Base-by-base conservation (phyloP, 1,140 invertebrate genomes). In the Penaeus vannamei region DNA sequence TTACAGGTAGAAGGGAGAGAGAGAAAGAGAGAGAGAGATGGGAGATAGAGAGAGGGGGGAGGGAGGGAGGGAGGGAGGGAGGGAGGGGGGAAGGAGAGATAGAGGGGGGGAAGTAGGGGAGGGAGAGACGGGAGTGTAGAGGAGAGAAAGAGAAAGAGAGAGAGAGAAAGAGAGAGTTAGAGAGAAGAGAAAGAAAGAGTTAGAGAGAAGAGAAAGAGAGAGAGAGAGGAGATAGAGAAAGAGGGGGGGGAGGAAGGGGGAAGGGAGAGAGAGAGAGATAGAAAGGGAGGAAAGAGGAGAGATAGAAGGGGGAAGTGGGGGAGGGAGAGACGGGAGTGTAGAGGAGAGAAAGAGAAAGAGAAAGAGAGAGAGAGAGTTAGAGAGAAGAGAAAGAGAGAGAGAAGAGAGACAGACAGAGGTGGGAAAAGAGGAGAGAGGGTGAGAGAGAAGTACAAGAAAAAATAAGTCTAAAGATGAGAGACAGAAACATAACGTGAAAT, bases 121-220 rank as follows among this genome's bases (percentile, higher is more conserved):
- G n/a, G 23, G n/a, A 23, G 60, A 53, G n/a, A 23, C 60, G 53
- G 60, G 53, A 82, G 53, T 14, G 53, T n/a, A 53, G n/a, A 23
- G n/a, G 53, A 61, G 80, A 82, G 80, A 82, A 53, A 61, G 80
- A 61, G 53, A 82, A 53, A 61, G 80, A 82, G 80, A 61, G 53
- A 82, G 53, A 61, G 53, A 82, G 80, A 22, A n/a, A 32, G 60
- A 64, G 76, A 79, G 32, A 79, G 23, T 7, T 4, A 79, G 23
- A 29, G 76, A 79, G 32, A 29, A 3, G 10, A 7, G n/a, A 29
- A 36, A 29, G 19, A 2, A 36, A 20, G 2, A 19, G 19, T 1
- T 7, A 5, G 5, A 20, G n/a, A 29, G 20, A n/a, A 42, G 12
- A 42, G n/a, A 36, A n/a, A 42, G 26, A 76, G 36, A 36, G 36